Evolutionary conservation across 2,113 vertebrate genomes (phyloP).

Genomic region (Bos indicus): DNA sequence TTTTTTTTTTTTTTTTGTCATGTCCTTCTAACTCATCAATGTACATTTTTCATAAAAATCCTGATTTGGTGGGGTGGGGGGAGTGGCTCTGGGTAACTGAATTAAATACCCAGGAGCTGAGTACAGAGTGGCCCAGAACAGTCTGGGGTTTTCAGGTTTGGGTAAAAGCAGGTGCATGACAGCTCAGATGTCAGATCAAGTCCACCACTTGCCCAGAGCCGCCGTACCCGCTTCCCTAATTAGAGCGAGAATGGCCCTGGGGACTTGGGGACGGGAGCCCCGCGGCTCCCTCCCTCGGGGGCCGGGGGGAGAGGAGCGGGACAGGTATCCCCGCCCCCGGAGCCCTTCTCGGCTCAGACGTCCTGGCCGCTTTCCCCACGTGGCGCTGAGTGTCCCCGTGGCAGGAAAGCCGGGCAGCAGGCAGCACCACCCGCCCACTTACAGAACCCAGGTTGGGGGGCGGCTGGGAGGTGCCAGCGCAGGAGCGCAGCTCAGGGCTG

Average conservation of each 20-base stretch:
- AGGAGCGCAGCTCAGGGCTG: fast-evolving
- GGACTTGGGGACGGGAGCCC: too few species aligned
- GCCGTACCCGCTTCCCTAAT: not conserved
- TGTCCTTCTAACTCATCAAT: not conserved
- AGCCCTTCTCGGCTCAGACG: not conserved
- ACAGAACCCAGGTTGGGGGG: not conserved
- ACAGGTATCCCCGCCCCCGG: not conserved
- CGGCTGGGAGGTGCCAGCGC: fast-evolving
- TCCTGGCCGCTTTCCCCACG: fast-evolving
- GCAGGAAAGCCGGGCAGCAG: fast-evolving
- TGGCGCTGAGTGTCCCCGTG: fast-evolving
- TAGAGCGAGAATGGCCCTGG: not conserved
- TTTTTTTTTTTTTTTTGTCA: not conserved
- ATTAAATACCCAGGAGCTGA: too few species aligned
- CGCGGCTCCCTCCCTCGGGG: fast-evolving
- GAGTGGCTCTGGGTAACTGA: not conserved
- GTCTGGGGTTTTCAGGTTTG: not conserved
- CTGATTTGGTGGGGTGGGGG: fast-evolving
- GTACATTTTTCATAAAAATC: not conserved
- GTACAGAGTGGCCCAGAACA: fast-evolving
- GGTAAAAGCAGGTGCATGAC: not conserved
- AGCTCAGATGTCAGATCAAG: fast-evolving
- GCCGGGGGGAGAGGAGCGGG: fast-evolving
- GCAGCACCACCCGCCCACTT: fast-evolving
- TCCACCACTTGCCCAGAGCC: not conserved